A percentile compares a stretch with the other conserved stretches of the same genome.
Evolutionary conservation across 2,888 invertebrate species (phyloP).

Genomic region (Ditylenchus weischeri): DNA sequence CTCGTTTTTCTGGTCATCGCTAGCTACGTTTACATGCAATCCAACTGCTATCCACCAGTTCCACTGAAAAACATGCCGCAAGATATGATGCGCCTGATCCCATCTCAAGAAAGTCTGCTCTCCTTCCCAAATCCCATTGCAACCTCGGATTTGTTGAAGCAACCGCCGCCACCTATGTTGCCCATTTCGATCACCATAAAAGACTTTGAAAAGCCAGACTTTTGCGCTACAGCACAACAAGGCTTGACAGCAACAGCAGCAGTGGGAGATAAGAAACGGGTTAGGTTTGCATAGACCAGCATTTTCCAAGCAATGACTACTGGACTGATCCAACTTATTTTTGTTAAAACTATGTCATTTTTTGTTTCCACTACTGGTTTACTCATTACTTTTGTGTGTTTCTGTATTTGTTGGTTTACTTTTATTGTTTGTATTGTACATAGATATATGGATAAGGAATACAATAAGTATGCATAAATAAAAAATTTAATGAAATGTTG

Average conservation of each 20-base stretch:
- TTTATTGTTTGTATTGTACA: constrained; percentile 5
- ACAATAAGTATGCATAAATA: too few species aligned
- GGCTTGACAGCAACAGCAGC: background rate
- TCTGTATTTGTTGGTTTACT: background rate
- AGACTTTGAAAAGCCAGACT: constrained; percentile 9
- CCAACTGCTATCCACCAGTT: constrained; percentile 31
- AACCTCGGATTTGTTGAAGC: constrained; percentile 11
- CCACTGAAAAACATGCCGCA: constrained; percentile 29
- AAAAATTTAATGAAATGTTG: too few species aligned
- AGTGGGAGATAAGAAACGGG: constrained; percentile 27
- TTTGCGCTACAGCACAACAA: background rate
- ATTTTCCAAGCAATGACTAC: constrained; percentile 10
- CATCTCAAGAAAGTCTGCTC: constrained; percentile 36
- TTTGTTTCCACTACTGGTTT: background rate
- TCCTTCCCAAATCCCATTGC: constrained; percentile 39
- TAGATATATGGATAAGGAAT: background rate
- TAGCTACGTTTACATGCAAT: constrained; percentile 51
- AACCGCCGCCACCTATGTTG: constrained; percentile 1
- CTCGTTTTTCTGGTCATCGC: constrained; percentile 34
- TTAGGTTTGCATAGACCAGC: constrained; percentile 24
- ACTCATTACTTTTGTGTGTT: background rate
- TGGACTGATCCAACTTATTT: background rate
- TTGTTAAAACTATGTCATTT: constrained; percentile 6
- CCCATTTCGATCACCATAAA: constrained; percentile 4
- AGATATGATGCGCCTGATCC: constrained; percentile 36